These are phyloP conservation scores for Porites lobata DNA, from an alignment of 92 coral and sea anemone species.

Conservation along the genomic window DNA sequence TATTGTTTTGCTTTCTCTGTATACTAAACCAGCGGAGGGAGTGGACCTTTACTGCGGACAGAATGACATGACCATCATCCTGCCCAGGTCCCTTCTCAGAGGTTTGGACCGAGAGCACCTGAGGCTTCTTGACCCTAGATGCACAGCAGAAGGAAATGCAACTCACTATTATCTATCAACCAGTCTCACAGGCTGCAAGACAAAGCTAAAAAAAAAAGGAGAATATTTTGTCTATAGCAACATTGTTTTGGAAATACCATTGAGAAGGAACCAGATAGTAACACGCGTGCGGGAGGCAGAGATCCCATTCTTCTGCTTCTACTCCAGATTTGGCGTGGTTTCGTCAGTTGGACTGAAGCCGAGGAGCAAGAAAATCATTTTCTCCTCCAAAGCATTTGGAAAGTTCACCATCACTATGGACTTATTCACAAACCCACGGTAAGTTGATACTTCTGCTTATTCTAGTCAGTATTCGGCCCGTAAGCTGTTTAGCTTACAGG, in stretches of 20 bases:
- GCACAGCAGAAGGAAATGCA: slow-evolving; percentile 41
- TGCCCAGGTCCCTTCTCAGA: slow-evolving; percentile 41
- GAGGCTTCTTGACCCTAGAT: slow-evolving; percentile 37
- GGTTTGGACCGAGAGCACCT: slow-evolving; percentile 47
- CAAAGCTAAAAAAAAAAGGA: slow-evolving; percentile 17
- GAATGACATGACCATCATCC: slow-evolving; percentile 45
- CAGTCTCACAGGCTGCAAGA: slow-evolving; percentile 41
- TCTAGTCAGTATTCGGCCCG: too few relatives aligned
- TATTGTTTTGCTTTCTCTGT: background rate
- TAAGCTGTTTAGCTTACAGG: too few relatives aligned
- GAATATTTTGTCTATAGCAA: slow-evolving; percentile 40
- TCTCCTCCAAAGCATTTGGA: slow-evolving; percentile 40
- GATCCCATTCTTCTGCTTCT: slow-evolving; percentile 57
- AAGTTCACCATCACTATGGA: slow-evolving; percentile 53
- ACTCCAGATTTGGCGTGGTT: slow-evolving; percentile 18
- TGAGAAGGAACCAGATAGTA: background rate
- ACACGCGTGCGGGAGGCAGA: slow-evolving; percentile 49
- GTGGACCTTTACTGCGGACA: slow-evolving; percentile 40
- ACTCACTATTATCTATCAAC: slow-evolving; percentile 44
- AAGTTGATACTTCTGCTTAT: background rate
- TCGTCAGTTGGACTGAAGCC: slow-evolving; percentile 52
- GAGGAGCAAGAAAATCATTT: slow-evolving; percentile 27
- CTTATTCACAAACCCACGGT: slow-evolving; percentile 14
- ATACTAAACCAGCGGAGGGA: slow-evolving; percentile 39
- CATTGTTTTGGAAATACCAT: slow-evolving; percentile 43